A percentile compares a stretch with the other conserved stretches of the same genome.
phyloP scores from a whole-genome alignment of 1,140 invertebrate species.

The Lasioglossum baleicum region DNA sequence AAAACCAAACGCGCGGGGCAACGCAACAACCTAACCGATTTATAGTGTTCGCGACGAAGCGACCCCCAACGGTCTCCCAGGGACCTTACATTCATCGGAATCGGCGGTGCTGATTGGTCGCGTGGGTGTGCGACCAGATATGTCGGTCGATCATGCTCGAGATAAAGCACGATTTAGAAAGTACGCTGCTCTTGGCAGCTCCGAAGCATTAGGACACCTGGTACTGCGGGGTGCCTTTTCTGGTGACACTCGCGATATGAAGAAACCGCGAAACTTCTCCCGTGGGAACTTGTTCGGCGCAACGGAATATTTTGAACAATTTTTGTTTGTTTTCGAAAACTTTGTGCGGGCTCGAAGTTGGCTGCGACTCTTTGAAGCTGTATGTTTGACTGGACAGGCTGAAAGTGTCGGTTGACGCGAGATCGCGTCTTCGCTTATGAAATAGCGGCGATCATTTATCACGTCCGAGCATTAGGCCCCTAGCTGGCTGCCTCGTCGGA shows the following conservation, averaged over 20 bases:
- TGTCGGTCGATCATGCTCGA: slow-evolving; percentile 37
- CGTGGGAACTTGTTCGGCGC: too few relatives aligned
- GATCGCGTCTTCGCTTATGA: not conserved
- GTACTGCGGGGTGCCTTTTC: too few relatives aligned
- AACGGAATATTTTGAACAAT: too few relatives aligned
- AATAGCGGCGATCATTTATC: slow-evolving; percentile 12
- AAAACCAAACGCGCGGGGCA: slow-evolving; percentile 31
- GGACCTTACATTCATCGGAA: slow-evolving; percentile 50
- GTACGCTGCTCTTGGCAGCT: slow-evolving; percentile 10
- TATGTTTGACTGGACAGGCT: not conserved
- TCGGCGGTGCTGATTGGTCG: slow-evolving; percentile 43
- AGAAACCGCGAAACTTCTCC: not conserved
- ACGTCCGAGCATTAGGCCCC: not conserved
- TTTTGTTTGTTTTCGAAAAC: too few relatives aligned
- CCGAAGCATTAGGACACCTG: slow-evolving; percentile 25
- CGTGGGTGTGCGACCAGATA: slow-evolving; percentile 46
- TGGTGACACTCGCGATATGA: slow-evolving; percentile 11
- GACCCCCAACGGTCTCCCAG: slow-evolving; percentile 31
- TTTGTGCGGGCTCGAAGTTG: too few relatives aligned
- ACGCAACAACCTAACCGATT: slow-evolving; percentile 45
- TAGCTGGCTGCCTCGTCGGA: not conserved
- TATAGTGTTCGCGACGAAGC: slow-evolving; percentile 30
- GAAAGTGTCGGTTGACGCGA: not conserved
- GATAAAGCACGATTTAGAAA: slow-evolving; percentile 52
- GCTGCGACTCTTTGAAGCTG: too few relatives aligned